Evolutionary conservation across 2,113 vertebrate species (phyloP), one percentile per base, ranked within the genome.

Genomic region (Cochlearius cochlearius): DNA sequence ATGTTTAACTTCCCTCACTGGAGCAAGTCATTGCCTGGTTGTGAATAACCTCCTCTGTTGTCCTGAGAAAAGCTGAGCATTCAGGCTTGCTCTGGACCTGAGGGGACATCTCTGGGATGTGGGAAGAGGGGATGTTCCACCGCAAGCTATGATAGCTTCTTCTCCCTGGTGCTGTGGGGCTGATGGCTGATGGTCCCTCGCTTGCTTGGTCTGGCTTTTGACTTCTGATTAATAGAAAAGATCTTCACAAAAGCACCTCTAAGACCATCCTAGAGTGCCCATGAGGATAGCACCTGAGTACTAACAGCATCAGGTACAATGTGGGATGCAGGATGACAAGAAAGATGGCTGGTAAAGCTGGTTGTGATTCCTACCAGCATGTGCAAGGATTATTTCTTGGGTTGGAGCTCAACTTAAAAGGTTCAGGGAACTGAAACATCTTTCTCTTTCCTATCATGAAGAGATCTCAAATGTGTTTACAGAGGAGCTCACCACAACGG

Each of bases 381-480:
- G 12, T 43, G 2, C 29, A 80, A 76, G 15, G 36, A 30, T 9
- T 11, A 13, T 69, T 64, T 63, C 18, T 21, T 68, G 63, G 12
- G 2, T 5, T 49, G 32, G 25, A 71, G 12, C 10, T 91, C 15
- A 2, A 30, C 45, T 63, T n/a, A 55, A 41, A 77, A 69, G 3
- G 3, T 12, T 59, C n/a, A 60, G 13, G 11, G n/a, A 56, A 26
- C 50, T 5, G 34, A 68, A 87, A 32, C 10, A 27, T 19, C 7
- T 89, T 77, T 32, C 19, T 25, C 41, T 39, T 66, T 50, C 29
- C 14, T 66, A 1, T 52, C 56, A 64, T 17, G 18, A 68, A 21
- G 0, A 56, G 15, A 1, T 47, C 43, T 58, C 6, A 12, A 63
- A 29, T 1, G 0, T 12, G 7, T 60, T 39, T 52, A 7, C 2